Percentiles rank a stretch among this genome's conserved stretches.
Evolutionary conservation across 2,113 vertebrate genomes (phyloP).

Genomic region (Rhinopomastus cyanomelas): DNA sequence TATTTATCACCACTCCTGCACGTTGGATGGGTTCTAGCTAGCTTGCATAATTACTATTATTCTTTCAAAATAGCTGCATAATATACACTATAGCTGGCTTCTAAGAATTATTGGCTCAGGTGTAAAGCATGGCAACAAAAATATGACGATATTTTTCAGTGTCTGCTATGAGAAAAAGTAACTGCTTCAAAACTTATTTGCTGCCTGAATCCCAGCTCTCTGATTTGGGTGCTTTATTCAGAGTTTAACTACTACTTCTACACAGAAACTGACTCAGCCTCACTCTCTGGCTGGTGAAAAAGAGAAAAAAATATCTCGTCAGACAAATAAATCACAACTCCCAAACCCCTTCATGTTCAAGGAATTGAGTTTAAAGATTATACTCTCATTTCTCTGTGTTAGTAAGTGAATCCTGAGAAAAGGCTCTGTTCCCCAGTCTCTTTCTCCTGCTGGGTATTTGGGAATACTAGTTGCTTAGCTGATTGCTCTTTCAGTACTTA

Average conservation of each 20-base stretch:
- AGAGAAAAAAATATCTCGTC: accelerated
- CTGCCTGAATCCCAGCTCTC: not conserved
- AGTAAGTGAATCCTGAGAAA: not conserved
- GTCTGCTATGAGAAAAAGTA: not conserved
- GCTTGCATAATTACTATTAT: not conserved
- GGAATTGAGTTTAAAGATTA: not conserved
- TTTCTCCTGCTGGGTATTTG: not conserved
- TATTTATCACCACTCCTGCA: not conserved
- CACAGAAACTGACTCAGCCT: not conserved
- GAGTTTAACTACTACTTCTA: not conserved
- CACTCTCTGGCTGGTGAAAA: not conserved
- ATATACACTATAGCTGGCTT: not conserved
- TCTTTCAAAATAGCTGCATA: not conserved
- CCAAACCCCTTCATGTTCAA: not conserved
- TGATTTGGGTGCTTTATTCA: not conserved
- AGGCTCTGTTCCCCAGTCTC: not conserved
- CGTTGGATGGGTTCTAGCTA: not conserved
- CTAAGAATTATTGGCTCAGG: not conserved
- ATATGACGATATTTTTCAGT: not conserved
- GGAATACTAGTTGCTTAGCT: not conserved
- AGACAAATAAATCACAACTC: not conserved
- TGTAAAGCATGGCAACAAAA: not conserved
- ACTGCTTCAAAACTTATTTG: not conserved
- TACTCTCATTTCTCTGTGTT: not conserved
- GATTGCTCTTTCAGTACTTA: not conserved